Evolutionary conservation across 2,888 invertebrate genomes (phyloP).

Genomic region (Mythimna pallens): DNA sequence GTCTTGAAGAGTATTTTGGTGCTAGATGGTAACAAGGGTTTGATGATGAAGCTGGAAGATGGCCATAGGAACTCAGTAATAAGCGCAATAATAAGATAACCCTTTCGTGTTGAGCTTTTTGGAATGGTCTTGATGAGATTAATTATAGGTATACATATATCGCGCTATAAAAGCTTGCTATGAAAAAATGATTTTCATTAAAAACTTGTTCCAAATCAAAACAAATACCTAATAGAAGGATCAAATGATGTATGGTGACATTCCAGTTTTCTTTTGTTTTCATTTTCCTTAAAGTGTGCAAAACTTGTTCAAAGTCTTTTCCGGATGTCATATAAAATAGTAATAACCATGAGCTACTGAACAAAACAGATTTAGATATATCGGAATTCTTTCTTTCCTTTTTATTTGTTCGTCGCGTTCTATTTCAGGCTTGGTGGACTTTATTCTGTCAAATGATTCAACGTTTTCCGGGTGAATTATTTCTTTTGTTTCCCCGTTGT

Average conservation of each 20-base stretch:
- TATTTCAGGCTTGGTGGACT: slow-evolving; percentile 24
- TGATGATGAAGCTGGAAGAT: too few relatives aligned
- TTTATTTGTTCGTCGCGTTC: slow-evolving; percentile 26
- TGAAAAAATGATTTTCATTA: too few relatives aligned
- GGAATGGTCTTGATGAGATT: too few relatives aligned
- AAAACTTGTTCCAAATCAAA: background rate
- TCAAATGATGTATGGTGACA: background rate
- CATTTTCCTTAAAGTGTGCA: slow-evolving; percentile 3
- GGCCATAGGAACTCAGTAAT: too few relatives aligned
- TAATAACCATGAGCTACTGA: slow-evolving; percentile 26
- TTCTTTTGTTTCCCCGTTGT: background rate
- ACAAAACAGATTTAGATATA: slow-evolving; percentile 34
- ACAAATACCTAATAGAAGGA: background rate
- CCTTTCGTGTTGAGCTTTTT: too few relatives aligned
- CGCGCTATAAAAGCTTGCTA: too few relatives aligned
- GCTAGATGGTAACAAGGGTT: too few relatives aligned
- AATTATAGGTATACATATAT: too few relatives aligned
- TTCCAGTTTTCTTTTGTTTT: slow-evolving; percentile 20
- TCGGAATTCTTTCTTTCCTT: slow-evolving; percentile 16
- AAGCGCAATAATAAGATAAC: too few relatives aligned
- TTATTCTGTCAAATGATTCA: slow-evolving; percentile 34
- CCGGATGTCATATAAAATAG: slow-evolving; percentile 48
- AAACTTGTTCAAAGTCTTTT: slow-evolving; percentile 9
- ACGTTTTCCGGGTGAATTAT: slow-evolving; percentile 17
- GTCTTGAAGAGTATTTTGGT: too few relatives aligned